phyloP scores from a whole-genome alignment of 2,797 vertebrate genomes.

The Arctocebus calabarensis region DNA sequence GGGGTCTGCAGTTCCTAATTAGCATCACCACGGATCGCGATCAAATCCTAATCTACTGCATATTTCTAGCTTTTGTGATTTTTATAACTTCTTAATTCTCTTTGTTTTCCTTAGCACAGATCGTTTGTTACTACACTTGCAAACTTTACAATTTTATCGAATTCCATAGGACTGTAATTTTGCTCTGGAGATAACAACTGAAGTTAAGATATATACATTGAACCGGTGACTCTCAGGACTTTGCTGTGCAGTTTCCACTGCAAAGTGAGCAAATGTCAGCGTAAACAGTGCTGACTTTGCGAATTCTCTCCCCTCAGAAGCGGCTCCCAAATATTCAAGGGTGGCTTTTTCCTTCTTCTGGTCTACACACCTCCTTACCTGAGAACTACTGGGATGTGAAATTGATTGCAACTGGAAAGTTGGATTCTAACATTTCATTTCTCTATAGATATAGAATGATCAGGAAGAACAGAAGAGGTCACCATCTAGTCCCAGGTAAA shows the following conservation, averaged over 20 bases:
- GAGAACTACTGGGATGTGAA: not conserved
- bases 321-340: not conserved
- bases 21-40: conserved; percentile 19
- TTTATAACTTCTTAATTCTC: conserved; percentile 9
- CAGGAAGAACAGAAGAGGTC: not conserved
- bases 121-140: not conserved
- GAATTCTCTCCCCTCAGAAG: not conserved
- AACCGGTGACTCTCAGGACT: not conserved
- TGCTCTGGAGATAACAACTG: not conserved
- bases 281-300: not conserved
- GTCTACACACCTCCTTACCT: not conserved
- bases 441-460: not conserved
- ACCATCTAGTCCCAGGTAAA: not conserved
- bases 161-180: not conserved
- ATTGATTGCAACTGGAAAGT: no score
- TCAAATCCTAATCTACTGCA: not conserved
- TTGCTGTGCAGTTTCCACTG: not conserved
- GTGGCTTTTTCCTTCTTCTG: not conserved
- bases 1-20: not conserved
- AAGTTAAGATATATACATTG: not conserved
- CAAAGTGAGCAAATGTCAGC: not conserved
- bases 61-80: conserved; percentile 62
- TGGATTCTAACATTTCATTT: not conserved
- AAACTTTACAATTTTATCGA: conserved; percentile 16
- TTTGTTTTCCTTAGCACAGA: not conserved